Base-by-base conservation (phyloP, 2,797 vertebrate species). In the Eremophila alpestris region DNA sequence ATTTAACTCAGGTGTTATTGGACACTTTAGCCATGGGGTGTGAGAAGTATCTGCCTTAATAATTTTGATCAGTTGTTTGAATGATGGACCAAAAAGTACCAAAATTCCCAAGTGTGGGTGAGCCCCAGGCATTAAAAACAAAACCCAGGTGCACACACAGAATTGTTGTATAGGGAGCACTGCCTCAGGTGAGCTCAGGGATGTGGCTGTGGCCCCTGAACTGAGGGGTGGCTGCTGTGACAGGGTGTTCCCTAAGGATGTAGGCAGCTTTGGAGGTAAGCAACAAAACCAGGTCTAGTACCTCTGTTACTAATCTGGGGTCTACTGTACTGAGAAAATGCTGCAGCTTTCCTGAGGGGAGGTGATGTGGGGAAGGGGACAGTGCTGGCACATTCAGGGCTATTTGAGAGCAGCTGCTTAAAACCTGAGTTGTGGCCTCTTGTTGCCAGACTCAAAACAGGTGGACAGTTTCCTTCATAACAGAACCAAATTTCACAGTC, bases 211-310 rank as follows among this genome's bases (percentile, higher is more conserved):
- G 40, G 16, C 7, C 11, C 40, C 36, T 5, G 41, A 24, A n/a
- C 26, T 5, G 23, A 10, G 52, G 60, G 4, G 11, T 8, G 7
- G 51, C 38, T 87, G 29, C 24, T n/a, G 30, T 40, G 56, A 77
- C 22, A 4, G 0, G 1, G 7, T 26, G 34, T 29, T 90, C n/a
- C 16, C 16, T 13, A 34, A 30, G 10, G 29, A 38, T 7, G 7
- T 22, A 30, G 49, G 8, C 15, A 48, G 7, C 19, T 26, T 19
- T 10, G 38, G 54, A 82, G 36, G 7, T 43, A 62, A 46, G 19
- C 17, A 32, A 10, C 22, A 73, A 83, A 73, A 14, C 64, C 59
- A 54, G 16, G 18, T 13, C 26, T 26, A 8, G 19, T 32, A 9
- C 26, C 54, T 6, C 16, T 79, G 5, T 9, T 13, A 3, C 41